These are phyloP conservation scores for Phallusia fumigata DNA, from an alignment of 23 tunicate genomes.

Conservation along the genomic window DNA sequence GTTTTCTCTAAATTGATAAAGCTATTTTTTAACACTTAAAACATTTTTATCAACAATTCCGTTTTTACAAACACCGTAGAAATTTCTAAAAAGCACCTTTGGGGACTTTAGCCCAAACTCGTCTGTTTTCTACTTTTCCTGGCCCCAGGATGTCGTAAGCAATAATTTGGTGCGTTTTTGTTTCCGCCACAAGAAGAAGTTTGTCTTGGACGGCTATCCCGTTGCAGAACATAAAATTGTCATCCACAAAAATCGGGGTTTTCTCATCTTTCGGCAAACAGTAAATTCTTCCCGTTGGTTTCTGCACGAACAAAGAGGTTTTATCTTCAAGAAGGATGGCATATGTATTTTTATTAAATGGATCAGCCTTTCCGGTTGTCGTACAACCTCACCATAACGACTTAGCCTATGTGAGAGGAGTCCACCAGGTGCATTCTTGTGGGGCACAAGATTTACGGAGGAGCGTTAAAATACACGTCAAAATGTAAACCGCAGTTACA, in stretches of 20 bases:
- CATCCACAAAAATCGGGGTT: constrained; percentile 50
- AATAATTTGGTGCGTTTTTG: constrained; percentile 53
- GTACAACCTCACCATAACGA: neutral
- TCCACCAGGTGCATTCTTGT: too few species aligned
- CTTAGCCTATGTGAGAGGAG: too few species aligned
- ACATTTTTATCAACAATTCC: too few species aligned
- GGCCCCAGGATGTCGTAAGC: constrained; percentile 55
- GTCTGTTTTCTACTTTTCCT: constrained; percentile 54
- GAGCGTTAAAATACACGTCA: too few species aligned
- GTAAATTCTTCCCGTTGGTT: constrained; percentile 56
- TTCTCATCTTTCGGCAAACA: constrained; percentile 46
- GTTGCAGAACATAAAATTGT: constrained; percentile 63
- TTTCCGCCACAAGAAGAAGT: constrained; percentile 73
- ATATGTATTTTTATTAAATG: too few species aligned
- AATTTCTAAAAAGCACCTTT: constrained; percentile 12
- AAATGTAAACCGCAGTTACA: too few species aligned
- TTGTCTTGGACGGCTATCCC: constrained; percentile 69
- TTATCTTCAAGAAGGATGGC: too few species aligned
- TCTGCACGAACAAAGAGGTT: constrained; percentile 22
- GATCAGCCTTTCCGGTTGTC: too few species aligned
- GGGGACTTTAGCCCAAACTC: constrained; percentile 68
- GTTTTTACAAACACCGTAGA: too few species aligned
- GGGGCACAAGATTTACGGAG: too few species aligned
- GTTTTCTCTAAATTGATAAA: too few species aligned
- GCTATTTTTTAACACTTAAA: too few species aligned